Base-by-base conservation (phyloP, 1,140 invertebrate species). In the Macrostomum lignano region DNA sequence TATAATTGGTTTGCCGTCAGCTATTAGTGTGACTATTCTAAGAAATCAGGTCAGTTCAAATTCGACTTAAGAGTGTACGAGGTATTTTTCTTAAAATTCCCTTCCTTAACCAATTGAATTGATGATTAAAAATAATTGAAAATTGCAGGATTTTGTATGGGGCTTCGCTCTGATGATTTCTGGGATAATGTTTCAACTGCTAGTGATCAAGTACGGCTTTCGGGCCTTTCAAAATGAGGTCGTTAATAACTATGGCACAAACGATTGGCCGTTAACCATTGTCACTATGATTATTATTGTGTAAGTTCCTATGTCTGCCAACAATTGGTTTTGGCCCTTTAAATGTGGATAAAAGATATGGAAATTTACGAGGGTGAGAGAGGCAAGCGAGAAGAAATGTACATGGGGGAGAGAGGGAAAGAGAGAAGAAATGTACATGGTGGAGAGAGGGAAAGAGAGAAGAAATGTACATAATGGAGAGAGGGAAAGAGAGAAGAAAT, bases 121-220 rank as follows among this genome's bases (percentile, higher is more conserved):
- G n/a, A n/a, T n/a, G n/a, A n/a, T n/a, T n/a, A n/a, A n/a, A n/a
- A n/a, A n/a, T 24, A 24, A n/a, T 10, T 22, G 32, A n/a, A n/a
- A n/a, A n/a, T n/a, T 35, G 17, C 24, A 51, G 47, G 48, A 51
- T 30, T 49, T 47, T 30, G 47, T 49, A 4, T 51, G 48, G 47
- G 43, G 42, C 6, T 51, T 48, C 25, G 46, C 46, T 2, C 40
- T 51, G 2, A 39, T 51, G 7, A 37, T 51, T 1, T 48, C 44
- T 25, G 48, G 47, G 2, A n/a, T 47, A 17, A 46, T 49, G 41
- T 28, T 48, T 4, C 38, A 42, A 24, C 21, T 30, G 3, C 43
- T 51, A 42, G 47, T 46, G 0, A 38, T 49, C 22, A 33, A 15
- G 6, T 46, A 41, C 25, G 48, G 48, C 7, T 37, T 40, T 6